A percentile compares a stretch with the other conserved stretches of the same genome.
Conservation (phyloP, 2,113 vertebrate genomes). For the Petroica traversi region DNA sequence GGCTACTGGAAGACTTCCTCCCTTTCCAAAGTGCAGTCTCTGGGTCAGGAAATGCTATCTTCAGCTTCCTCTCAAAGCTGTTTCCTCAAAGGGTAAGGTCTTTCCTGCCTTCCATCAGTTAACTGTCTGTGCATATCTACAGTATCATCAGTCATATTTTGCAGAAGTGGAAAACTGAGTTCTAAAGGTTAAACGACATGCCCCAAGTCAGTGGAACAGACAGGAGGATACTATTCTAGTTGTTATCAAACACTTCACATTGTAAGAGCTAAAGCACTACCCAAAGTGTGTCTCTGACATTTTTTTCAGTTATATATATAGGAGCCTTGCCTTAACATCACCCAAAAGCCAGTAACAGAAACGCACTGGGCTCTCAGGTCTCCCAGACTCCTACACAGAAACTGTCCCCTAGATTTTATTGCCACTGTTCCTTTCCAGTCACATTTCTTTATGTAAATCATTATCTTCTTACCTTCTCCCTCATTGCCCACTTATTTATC, state of each 20-base stretch:
- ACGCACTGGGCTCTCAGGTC: not conserved
- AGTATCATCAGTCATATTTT: not conserved
- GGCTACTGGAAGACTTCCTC: not conserved
- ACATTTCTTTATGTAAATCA: not conserved
- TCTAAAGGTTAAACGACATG: not conserved
- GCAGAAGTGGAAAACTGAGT: not conserved
- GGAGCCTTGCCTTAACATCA: not conserved
- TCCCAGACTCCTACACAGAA: not conserved
- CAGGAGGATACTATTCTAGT: not conserved
- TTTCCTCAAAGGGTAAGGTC: not conserved
- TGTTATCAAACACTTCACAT: not conserved
- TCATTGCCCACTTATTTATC: not conserved
- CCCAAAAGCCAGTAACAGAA: not conserved
- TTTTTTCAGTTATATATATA: not conserved
- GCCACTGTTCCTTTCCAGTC: not conserved
- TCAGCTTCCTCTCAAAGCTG: slow-evolving; percentile 12
- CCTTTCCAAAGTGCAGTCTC: not conserved
- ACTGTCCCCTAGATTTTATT: not conserved
- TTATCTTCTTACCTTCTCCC: not conserved
- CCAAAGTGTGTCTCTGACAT: not conserved
- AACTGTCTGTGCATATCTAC: not conserved
- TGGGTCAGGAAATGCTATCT: not conserved
- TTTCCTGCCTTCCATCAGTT: not conserved
- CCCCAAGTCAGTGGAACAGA: not conserved
- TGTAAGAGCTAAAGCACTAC: not conserved